Evolutionary conservation across 2,113 vertebrate species (phyloP).

Genomic region (Indicator indicator): DNA sequence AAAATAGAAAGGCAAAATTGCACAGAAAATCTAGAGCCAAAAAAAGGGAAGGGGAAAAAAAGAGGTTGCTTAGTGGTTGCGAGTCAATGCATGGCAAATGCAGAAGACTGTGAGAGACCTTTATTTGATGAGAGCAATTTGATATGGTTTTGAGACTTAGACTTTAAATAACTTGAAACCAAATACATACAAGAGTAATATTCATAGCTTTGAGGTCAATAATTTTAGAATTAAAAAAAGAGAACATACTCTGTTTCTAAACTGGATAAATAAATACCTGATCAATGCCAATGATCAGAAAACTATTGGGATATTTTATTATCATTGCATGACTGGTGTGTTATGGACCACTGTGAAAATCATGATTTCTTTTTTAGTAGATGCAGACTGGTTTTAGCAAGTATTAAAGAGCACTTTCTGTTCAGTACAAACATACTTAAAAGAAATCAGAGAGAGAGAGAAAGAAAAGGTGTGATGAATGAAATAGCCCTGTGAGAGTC

Average conservation of each 20-base stretch:
- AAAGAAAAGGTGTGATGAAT: background rate
- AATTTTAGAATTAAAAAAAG: conserved; percentile 52
- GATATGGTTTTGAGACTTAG: conserved; percentile 26
- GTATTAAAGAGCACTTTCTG: background rate
- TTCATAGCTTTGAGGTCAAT: conserved; percentile 51
- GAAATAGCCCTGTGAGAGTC: background rate
- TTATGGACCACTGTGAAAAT: background rate
- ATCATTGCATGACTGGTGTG: background rate
- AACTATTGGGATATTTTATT: background rate
- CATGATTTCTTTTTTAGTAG: background rate
- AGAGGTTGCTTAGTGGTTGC: conserved; percentile 47
- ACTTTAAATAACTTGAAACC: conserved; percentile 52
- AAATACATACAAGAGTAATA: conserved; percentile 50
- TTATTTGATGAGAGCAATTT: conserved; percentile 39
- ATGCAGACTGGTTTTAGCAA: background rate
- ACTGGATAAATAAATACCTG: conserved; percentile 31
- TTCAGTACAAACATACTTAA: background rate
- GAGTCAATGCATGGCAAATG: conserved; percentile 39
- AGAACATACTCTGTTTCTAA: conserved; percentile 48
- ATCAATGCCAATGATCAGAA: conserved; percentile 34
- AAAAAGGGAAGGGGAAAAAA: background rate
- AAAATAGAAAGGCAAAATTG: background rate
- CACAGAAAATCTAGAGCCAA: conserved; percentile 38
- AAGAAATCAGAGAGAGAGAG: background rate
- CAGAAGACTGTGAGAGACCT: conserved; percentile 33